Evolutionary conservation across 1,140 invertebrate species (phyloP).

Genomic region (Acromyrmex heyeri): DNA sequence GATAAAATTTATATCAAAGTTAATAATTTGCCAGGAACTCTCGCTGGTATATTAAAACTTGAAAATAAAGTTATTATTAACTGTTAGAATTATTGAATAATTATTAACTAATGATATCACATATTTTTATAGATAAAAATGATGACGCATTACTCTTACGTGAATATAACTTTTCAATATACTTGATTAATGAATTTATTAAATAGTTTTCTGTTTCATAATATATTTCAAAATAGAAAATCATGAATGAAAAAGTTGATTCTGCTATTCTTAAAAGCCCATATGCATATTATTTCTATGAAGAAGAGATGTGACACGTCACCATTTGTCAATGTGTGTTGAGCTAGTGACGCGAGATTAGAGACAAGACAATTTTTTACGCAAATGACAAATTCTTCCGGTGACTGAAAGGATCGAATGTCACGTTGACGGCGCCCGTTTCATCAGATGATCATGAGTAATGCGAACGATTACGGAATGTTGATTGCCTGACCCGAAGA

Average conservation of each 20-base stretch:
- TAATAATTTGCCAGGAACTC: too few relatives aligned
- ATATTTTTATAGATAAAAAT: not conserved
- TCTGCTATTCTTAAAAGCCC: not conserved
- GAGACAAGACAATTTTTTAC: slow-evolving; percentile 21
- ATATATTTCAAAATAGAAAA: not conserved
- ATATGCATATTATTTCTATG: not conserved
- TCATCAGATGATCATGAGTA: slow-evolving; percentile 34
- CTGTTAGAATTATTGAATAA: not conserved
- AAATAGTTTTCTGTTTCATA: not conserved
- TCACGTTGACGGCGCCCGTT: slow-evolving; percentile 8
- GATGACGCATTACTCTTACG: not conserved
- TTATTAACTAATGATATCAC: not conserved
- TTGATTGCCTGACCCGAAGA: slow-evolving; percentile 32
- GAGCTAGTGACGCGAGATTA: not conserved
- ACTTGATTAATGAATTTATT: not conserved
- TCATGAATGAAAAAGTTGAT: not conserved
- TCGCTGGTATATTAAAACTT: not conserved
- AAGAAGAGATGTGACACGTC: slow-evolving; percentile 7
- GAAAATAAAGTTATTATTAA: not conserved
- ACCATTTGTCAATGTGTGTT: not conserved
- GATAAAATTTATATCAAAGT: too few relatives aligned
- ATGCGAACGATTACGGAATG: slow-evolving; percentile 50
- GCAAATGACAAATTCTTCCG: slow-evolving; percentile 53
- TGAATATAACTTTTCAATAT: not conserved
- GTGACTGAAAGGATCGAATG: slow-evolving; percentile 25